phyloP scores from a whole-genome alignment of 1,140 invertebrate genomes.

The Scaptomyza hsui region DNA sequence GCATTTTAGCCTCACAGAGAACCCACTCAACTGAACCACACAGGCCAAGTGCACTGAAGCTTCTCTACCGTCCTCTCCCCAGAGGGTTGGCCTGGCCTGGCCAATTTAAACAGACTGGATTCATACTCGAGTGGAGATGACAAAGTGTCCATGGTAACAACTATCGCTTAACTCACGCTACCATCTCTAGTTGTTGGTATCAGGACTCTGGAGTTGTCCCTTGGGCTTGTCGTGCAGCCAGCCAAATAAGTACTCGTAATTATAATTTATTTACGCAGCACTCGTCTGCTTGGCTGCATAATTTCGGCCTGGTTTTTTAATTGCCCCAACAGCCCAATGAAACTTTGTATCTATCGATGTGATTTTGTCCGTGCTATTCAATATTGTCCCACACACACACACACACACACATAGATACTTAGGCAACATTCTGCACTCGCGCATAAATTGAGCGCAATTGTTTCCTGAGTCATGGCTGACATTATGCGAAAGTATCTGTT shows the following conservation, averaged over 20 bases:
- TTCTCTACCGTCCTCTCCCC: background rate
- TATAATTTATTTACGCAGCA: slow-evolving; percentile 74
- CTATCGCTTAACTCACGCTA: background rate
- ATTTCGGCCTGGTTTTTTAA: slow-evolving; percentile 61
- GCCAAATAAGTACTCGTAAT: slow-evolving; percentile 37
- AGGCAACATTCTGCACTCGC: slow-evolving; percentile 19
- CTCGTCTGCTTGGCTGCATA: slow-evolving; percentile 38
- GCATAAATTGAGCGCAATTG: slow-evolving; percentile 69
- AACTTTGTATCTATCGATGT: slow-evolving; percentile 43
- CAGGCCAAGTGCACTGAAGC: slow-evolving; percentile 37
- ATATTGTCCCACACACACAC: slow-evolving; percentile 1
- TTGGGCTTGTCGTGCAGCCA: slow-evolving; percentile 23
- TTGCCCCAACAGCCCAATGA: slow-evolving; percentile 37
- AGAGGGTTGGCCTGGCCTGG: slow-evolving; percentile 37
- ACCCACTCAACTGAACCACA: slow-evolving; percentile 46
- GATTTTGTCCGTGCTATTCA: slow-evolving; percentile 24
- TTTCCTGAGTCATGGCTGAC: slow-evolving; percentile 54
- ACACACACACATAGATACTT: slow-evolving; percentile 8
- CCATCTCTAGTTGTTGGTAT: slow-evolving; percentile 28
- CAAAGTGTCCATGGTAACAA: no score
- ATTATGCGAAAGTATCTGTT: slow-evolving; percentile 17
- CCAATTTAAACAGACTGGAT: slow-evolving; percentile 46
- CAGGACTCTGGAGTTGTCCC: slow-evolving; percentile 20
- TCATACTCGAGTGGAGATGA: background rate
- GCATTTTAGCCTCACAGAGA: slow-evolving; percentile 22